Conservation (phyloP, 2,888 invertebrate species). For the Limenitis arthemis region DNA sequence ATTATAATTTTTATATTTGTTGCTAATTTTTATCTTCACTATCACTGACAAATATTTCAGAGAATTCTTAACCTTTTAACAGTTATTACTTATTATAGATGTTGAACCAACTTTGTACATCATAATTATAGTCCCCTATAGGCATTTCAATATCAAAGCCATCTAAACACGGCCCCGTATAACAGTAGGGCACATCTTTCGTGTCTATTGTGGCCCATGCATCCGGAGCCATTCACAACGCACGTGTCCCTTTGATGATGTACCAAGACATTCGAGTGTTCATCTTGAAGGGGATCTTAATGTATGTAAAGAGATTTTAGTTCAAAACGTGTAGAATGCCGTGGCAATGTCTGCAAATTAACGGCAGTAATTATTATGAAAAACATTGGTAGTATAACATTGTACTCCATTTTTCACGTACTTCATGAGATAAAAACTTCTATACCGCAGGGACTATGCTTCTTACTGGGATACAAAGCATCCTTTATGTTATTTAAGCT, state of each 20-base stretch:
- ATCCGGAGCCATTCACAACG: conserved; percentile 62
- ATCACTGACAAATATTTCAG: too few species aligned
- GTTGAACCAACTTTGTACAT: neutral
- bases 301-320: conserved; percentile 10
- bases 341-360: neutral
- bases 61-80: too few species aligned
- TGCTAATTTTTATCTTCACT: neutral
- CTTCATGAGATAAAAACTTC: too few species aligned
- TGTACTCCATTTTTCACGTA: too few species aligned
- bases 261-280: conserved; percentile 20
- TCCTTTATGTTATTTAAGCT: too few species aligned
- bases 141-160: conserved; percentile 18
- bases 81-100: too few species aligned
- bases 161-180: conserved; percentile 9
- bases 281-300: conserved; percentile 17
- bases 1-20: neutral
- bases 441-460: too few species aligned
- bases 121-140: conserved; percentile 6
- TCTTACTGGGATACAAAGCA: too few species aligned
- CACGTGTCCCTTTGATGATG: conserved; percentile 62
- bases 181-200: conserved; percentile 25
- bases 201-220: conserved; percentile 41
- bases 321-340: neutral
- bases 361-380: neutral
- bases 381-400: neutral